phyloP scores from a whole-genome alignment of 1,140 invertebrate genomes.

The Ips nitidus region DNA sequence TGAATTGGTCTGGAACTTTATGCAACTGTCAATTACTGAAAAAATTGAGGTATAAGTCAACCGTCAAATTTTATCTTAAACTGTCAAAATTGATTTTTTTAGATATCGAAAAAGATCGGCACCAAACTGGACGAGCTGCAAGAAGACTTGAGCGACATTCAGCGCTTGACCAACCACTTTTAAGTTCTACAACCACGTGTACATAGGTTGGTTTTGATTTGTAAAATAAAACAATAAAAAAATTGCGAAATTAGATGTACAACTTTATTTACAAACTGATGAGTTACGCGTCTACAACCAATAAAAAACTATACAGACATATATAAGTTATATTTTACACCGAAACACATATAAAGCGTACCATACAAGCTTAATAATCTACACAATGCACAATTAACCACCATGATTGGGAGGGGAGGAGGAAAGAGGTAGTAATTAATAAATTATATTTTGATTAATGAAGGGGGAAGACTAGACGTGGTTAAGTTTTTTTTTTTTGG shows the following conservation, averaged over 20 bases:
- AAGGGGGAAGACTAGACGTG: no score
- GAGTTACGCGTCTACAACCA: neutral
- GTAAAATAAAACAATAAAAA: neutral
- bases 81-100: constrained; percentile 63
- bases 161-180: constrained; percentile 87
- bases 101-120: constrained; percentile 90
- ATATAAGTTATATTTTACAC: neutral
- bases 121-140: constrained; percentile 89
- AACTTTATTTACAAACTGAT: neutral
- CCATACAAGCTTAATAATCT: no score
- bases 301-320: neutral
- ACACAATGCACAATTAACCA: no score
- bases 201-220: neutral
- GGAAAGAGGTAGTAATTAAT: no score
- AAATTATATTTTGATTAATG: no score
- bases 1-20: constrained; percentile 85
- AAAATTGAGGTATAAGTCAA: constrained; percentile 73
- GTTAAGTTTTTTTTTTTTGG: no score
- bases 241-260: neutral
- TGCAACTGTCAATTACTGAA: constrained; percentile 80
- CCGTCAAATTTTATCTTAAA: constrained; percentile 44
- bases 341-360: no score
- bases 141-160: constrained; percentile 88
- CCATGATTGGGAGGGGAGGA: no score
- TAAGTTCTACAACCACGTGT: constrained; percentile 51